Base-by-base conservation (phyloP, 2,797 vertebrate genomes). In the Enteromius anoplus region DNA sequence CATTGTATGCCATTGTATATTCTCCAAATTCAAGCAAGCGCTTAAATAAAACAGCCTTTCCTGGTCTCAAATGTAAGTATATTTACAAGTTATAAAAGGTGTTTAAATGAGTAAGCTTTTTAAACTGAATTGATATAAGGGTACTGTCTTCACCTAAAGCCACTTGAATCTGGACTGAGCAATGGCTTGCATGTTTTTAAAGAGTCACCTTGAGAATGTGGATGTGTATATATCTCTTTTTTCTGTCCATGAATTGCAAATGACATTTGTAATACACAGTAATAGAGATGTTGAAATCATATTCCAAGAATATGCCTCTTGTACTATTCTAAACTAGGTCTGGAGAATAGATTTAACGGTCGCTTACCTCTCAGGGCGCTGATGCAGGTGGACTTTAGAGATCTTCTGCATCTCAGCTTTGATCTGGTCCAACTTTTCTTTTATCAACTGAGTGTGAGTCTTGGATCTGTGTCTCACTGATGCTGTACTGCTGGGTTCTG, bases 341-440 rank as follows among this genome's bases (percentile, higher is more conserved):
- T 73, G 12, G 21, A 64, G 47, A 40, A 40, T 17, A 49, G 19
- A 58, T 45, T 78, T 1, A 45, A n/a, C 4, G n/a, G 19, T 76
- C 2, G 23, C 77, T 83, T 37, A 90, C 87, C 86, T 77, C 66
- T 82, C 32, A 51, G 88, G 85, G 14, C 69, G 76, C 55, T 81
- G 71, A 55, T 65, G n/a, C 32, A 70, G 23, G 40, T 88, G 81
- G 32, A 53, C 55, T 49, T 75, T 53, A 73, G 77, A 85, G 53
- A 78, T 70, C 42, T 49, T 84, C 40, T 88, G 70, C 81, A 87
- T 87, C n/a, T 87, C 78, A 8, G 81, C 58, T 79, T 87, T 89
- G 40, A 87, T 80, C 53, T 85, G 60, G 32, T 84, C 71, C 80
- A 89, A 66, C 42, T 87, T 82, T 29, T 84, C 69, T 72, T 87